Percentiles rank a stretch among this genome's conserved stretches.
These are phyloP conservation scores for Macroglossus sobrinus DNA, from an alignment of 2,113 vertebrate species.

Conservation along the genomic window DNA sequence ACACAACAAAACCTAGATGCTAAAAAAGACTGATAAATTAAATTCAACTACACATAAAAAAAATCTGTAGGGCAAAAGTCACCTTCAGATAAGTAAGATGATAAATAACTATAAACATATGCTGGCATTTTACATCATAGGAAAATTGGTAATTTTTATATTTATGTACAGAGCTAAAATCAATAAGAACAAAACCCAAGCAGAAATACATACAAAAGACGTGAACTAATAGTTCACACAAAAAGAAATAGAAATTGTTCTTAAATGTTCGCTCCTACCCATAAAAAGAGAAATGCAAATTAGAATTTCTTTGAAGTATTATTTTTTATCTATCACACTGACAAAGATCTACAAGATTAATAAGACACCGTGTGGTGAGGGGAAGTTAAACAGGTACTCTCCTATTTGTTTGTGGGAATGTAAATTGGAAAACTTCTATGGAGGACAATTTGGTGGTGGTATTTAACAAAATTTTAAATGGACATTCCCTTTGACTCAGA, in stretches of 20 bases:
- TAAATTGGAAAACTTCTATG: not conserved
- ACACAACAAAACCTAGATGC: not conserved
- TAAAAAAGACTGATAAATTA: slow-evolving; percentile 19
- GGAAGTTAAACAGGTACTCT: not conserved
- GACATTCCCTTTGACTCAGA: not conserved
- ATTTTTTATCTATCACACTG: not conserved
- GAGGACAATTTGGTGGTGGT: not conserved
- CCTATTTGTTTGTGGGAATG: not conserved
- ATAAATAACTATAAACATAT: not conserved
- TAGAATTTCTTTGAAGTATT: not conserved
- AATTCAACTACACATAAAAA: not conserved
- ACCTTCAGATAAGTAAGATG: not conserved
- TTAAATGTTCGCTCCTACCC: not conserved
- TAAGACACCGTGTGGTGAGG: not conserved
- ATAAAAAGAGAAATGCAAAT: not conserved
- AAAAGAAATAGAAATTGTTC: slow-evolving; percentile 1
- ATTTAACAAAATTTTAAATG: not conserved
- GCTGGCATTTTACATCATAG: not conserved
- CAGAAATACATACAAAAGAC: not conserved
- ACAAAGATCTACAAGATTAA: not conserved
- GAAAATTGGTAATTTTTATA: not conserved
- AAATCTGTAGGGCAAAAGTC: not conserved
- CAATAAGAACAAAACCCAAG: not conserved
- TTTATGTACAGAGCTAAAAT: not conserved
- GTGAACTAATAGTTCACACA: not conserved